Base-by-base conservation (phyloP, 1,140 invertebrate species). In the Bombus huntii region DNA sequence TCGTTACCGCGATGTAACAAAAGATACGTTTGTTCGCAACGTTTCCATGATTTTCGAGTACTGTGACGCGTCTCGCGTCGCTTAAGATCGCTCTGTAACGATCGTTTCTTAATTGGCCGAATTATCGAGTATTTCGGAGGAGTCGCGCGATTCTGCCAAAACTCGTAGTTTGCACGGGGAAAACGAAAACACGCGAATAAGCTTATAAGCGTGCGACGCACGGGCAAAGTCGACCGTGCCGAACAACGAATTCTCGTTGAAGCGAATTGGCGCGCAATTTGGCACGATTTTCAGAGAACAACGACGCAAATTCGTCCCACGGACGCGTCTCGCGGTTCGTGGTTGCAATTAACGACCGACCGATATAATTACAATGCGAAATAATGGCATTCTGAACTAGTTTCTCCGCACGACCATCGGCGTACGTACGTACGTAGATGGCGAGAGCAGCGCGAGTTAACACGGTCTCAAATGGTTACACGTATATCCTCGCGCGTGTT, bases 331-430 rank as follows among this genome's bases (percentile, higher is more conserved):
- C 53, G 22, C 15, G 80, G 15, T 65, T 59, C 53, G 25, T 31
- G 28, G 31, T 62, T n/a, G 71, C 31, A 15, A 82, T 75, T 82
- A 82, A 75, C 81, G 66, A 47, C 31, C 15, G 42, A 8, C n/a
- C 13, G 39, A 62, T 47, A 34, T 75, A 75, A 82, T 75, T 82
- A 39, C 71, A n/a, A 66, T 47, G 8, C 57, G 37, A 74, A 74
- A 74, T 82, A 74, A 74, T 74, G 71, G 80, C 66, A 66, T 66
- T 75, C 81, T 12, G 71, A 74, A 82, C 71, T 47, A 82, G 71
- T 65, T 82, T 15, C 71, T 47, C 73, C 2, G 31, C 28, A 1
- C n/a, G 57, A 34, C 22, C n/a, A 47, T n/a, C 59, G 0, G 3
- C 59, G 10, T n/a, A 2, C 3, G 15, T n/a, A 4, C 3, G 15